phyloP scores from a whole-genome alignment of 53 echinoderm and acorn worm species.

The Glandiceps talaboti region DNA sequence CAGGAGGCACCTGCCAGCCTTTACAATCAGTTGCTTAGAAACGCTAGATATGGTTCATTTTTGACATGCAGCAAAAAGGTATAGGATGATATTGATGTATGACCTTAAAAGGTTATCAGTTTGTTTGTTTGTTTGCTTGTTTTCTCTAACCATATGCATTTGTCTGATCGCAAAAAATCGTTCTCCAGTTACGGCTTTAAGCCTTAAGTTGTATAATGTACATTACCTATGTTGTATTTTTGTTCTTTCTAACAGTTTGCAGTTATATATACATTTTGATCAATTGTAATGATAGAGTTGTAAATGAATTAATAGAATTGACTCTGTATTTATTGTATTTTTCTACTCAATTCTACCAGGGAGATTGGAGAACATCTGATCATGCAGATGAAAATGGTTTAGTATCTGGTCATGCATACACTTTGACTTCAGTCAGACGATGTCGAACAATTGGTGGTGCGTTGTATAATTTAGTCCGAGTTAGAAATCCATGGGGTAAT shows the following conservation, averaged over 20 bases:
- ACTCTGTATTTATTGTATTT: too few relatives aligned
- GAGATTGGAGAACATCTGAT: slow-evolving; percentile 30
- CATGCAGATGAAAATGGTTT: slow-evolving; percentile 43
- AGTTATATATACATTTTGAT: background rate
- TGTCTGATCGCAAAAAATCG: too few relatives aligned
- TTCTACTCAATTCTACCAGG: too few relatives aligned
- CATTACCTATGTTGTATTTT: too few relatives aligned
- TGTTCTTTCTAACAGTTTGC: background rate
- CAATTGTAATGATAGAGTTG: slow-evolving; percentile 22
- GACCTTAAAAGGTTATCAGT: too few relatives aligned
- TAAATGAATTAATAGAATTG: too few relatives aligned
- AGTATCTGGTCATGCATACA: slow-evolving; percentile 59
- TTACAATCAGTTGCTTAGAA: slow-evolving; percentile 16
- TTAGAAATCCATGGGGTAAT: slow-evolving; percentile 72
- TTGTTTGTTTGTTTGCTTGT: too few relatives aligned
- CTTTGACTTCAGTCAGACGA: slow-evolving; percentile 26
- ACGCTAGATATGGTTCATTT: slow-evolving; percentile 30
- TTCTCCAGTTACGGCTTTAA: too few relatives aligned
- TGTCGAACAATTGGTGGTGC: slow-evolving; percentile 1
- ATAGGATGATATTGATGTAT: too few relatives aligned
- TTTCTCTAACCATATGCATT: too few relatives aligned
- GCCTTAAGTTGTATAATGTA: too few relatives aligned
- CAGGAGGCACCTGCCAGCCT: slow-evolving; percentile 12
- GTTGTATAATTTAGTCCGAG: slow-evolving; percentile 25
- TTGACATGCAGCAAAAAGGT: slow-evolving; percentile 72